Conservation (phyloP, 1,140 invertebrate genomes). For the Drosophila leontia region DNA sequence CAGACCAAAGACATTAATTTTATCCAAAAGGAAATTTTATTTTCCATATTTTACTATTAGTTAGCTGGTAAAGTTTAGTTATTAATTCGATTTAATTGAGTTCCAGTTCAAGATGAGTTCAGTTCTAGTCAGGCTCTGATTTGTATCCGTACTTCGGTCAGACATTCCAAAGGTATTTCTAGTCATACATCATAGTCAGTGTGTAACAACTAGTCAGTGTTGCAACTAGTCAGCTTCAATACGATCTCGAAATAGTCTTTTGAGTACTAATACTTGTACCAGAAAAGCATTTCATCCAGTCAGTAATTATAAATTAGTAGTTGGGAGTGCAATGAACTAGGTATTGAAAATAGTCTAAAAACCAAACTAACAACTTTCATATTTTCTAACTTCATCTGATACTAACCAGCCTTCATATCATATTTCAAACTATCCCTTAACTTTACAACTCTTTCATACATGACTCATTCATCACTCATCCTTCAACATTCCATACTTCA, state of each 20-base stretch:
- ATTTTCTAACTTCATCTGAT: background rate
- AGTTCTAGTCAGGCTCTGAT: conserved; percentile 64
- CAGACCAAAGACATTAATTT: conserved; percentile 76
- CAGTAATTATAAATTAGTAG: conserved; percentile 22
- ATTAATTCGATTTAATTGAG: conserved; percentile 28
- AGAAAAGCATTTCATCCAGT: conserved; percentile 54
- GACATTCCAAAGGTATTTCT: conserved; percentile 50
- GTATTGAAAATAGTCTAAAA: conserved; percentile 7
- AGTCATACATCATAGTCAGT: conserved; percentile 55
- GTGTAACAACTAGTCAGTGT: conserved; percentile 34
- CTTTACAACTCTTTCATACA: background rate
- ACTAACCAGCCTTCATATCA: background rate
- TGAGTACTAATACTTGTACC: conserved; percentile 17
- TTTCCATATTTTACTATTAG: conserved; percentile 44
- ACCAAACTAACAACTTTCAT: background rate
- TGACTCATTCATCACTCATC: background rate
- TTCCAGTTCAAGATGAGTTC: conserved; percentile 51
- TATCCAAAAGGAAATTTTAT: conserved; percentile 26
- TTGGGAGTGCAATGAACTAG: conserved; percentile 44
- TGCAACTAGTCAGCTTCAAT: conserved; percentile 74
- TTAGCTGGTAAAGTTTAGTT: conserved; percentile 55
- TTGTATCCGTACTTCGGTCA: conserved; percentile 49
- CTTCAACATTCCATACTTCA: background rate
- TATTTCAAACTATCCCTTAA: conserved; percentile 2
- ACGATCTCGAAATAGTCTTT: conserved; percentile 52